A percentile compares a stretch with the other conserved stretches of the same genome.
Evolutionary conservation across 2,888 invertebrate genomes (phyloP).

Genomic region (Harpalus rufipes): DNA sequence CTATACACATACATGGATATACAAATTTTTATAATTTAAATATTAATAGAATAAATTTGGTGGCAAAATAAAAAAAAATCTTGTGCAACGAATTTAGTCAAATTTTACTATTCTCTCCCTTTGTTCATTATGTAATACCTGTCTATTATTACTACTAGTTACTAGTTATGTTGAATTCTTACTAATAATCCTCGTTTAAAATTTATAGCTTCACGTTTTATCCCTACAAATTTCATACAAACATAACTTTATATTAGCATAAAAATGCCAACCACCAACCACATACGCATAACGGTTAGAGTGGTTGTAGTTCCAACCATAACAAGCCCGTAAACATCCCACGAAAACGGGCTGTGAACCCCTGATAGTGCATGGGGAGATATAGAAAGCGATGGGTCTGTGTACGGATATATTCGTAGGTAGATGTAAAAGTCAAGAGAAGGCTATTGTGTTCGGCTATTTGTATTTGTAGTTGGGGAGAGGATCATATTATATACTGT

Average conservation of each 20-base stretch:
- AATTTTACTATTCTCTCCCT: no score
- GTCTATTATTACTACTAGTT: not conserved
- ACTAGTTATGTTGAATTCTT: not conserved
- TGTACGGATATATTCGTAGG: not conserved
- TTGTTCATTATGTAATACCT: not conserved
- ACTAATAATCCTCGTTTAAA: not conserved
- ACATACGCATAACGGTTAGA: not conserved
- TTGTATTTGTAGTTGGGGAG: not conserved
- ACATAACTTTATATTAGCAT: not conserved
- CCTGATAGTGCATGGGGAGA: not conserved
- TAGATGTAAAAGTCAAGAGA: not conserved
- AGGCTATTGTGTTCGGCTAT: not conserved
- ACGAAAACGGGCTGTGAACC: not conserved
- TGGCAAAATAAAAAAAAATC: no score
- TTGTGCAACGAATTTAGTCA: no score
- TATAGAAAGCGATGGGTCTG: not conserved
- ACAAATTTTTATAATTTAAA: no score
- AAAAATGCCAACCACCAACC: not conserved
- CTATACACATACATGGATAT: no score
- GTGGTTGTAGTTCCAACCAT: not conserved
- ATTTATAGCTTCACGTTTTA: not conserved
- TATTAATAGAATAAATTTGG: no score
- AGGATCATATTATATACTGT: not conserved
- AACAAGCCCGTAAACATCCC: slow-evolving; percentile 1
- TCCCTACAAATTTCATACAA: not conserved